A percentile compares a stretch with the other conserved stretches of the same genome.
Evolutionary conservation across 2,113 vertebrate species (phyloP).

Genomic region (Psittacula cyanocephala): DNA sequence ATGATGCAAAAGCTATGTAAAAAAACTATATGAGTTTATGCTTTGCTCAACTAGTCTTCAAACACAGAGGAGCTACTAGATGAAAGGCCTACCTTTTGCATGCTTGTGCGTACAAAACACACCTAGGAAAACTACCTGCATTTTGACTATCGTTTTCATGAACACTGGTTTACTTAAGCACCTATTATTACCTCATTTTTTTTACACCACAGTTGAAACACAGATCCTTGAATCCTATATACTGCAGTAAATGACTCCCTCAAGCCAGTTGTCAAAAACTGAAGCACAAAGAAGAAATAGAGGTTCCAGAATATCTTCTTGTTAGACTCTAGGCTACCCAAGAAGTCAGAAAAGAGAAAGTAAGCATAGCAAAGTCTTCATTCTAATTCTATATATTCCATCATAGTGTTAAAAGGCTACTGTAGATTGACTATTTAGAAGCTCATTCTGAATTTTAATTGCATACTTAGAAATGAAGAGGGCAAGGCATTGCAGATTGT

Average conservation of each 20-base stretch:
- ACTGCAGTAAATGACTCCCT: neutral
- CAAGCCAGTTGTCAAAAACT: neutral
- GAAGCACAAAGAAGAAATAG: neutral
- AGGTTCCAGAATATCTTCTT: neutral
- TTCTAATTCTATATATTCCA: neutral
- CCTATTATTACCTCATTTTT: neutral
- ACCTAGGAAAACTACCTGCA: neutral
- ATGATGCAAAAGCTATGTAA: neutral
- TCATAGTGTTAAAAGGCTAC: neutral
- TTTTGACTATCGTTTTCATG: neutral
- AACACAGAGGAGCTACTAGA: neutral
- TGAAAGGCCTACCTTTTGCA: neutral
- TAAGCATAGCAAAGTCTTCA: neutral
- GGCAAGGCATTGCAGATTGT: neutral
- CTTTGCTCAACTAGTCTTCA: neutral
- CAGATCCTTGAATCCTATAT: neutral
- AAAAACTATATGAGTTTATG: neutral
- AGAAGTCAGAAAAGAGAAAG: slow-evolving; percentile 2
- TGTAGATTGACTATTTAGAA: neutral
- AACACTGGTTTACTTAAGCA: neutral
- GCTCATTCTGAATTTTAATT: neutral
- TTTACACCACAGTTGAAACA: neutral
- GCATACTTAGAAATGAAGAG: neutral
- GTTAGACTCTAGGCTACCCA: neutral
- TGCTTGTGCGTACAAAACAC: neutral